Percentiles rank a stretch among this genome's conserved stretches.
phyloP scores from a whole-genome alignment of 1,140 invertebrate species.

The Ceratosolen solmsi region DNA sequence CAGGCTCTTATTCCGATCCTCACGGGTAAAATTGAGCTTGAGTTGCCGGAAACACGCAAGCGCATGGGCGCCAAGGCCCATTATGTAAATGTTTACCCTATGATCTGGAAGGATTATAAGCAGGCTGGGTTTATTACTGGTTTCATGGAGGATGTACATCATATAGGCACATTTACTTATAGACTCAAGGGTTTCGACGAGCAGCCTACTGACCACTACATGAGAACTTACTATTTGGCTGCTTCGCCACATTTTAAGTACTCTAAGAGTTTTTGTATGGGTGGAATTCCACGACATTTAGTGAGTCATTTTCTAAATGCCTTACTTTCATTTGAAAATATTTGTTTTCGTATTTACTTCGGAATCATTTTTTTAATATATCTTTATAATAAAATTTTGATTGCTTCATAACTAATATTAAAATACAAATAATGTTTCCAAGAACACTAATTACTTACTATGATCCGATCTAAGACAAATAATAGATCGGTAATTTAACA shows the following conservation, averaged over 20 bases:
- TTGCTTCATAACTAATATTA: too few relatives aligned
- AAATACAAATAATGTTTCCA: too few relatives aligned
- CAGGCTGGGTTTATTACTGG: conserved; percentile 82
- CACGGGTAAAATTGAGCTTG: conserved; percentile 90
- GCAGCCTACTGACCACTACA: conserved; percentile 93
- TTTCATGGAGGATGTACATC: conserved; percentile 90
- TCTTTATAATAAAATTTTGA: too few relatives aligned
- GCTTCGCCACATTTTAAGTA: conserved; percentile 73
- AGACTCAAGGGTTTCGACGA: conserved; percentile 89
- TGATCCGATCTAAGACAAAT: too few relatives aligned
- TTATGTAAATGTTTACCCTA: conserved; percentile 85
- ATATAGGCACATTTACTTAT: conserved; percentile 92
- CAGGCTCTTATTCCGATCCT: conserved; percentile 93
- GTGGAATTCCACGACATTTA: conserved; percentile 84
- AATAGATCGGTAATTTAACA: too few relatives aligned
- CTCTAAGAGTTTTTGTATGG: conserved; percentile 82
- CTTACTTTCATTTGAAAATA: too few relatives aligned
- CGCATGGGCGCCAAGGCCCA: conserved; percentile 78
- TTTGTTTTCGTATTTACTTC: too few relatives aligned
- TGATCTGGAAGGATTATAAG: conserved; percentile 86
- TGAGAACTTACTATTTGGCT: conserved; percentile 85
- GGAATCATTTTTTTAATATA: too few relatives aligned
- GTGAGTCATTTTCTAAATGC: conserved; percentile 70
- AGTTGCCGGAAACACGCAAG: conserved; percentile 89
- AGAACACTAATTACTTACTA: too few relatives aligned